A percentile compares a stretch with the other conserved stretches of the same genome.
Evolutionary conservation across 2,888 invertebrate species (phyloP).

Genomic region (Anoncus sp.): DNA sequence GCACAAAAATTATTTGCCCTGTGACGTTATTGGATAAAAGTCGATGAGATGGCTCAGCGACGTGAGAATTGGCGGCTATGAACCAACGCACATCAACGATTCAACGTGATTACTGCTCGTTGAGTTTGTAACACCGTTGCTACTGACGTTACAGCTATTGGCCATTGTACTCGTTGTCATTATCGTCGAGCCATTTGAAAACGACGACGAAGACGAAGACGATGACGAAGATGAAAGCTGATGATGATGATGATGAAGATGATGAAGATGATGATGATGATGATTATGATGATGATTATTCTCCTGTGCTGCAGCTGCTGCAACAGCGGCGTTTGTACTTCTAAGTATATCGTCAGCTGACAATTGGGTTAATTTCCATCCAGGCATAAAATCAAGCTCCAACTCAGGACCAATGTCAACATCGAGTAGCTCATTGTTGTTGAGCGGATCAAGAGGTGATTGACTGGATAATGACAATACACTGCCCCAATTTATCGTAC

Average conservation of each 20-base stretch:
- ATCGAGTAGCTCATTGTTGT: constrained; percentile 91
- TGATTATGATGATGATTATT: constrained; percentile 64
- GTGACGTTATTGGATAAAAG: constrained; percentile 79
- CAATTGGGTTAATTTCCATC: constrained; percentile 85
- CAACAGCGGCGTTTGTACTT: constrained; percentile 75
- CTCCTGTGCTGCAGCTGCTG: constrained; percentile 67
- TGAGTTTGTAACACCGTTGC: constrained; percentile 62
- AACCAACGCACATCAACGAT: constrained; percentile 82
- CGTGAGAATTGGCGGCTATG: constrained; percentile 82
- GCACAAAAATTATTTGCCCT: constrained; percentile 72
- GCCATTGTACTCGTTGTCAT: constrained; percentile 57
- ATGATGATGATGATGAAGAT: constrained; percentile 54
- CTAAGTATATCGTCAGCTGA: constrained; percentile 84
- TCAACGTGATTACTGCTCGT: constrained; percentile 79
- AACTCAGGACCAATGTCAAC: constrained; percentile 86
- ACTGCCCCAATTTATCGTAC: constrained; percentile 96
- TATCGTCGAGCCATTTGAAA: constrained; percentile 67
- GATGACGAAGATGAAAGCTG: constrained; percentile 51
- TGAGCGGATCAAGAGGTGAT: constrained; percentile 92
- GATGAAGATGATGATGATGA: constrained; percentile 61
- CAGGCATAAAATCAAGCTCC: constrained; percentile 87
- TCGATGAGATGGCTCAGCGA: constrained; percentile 82
- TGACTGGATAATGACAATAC: constrained; percentile 94
- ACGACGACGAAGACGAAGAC: too few relatives aligned
- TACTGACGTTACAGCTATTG: constrained; percentile 69